These are phyloP conservation scores for Gymnocephalus cernua DNA, from an alignment of 2,113 vertebrate genomes.

Conservation along the genomic window DNA sequence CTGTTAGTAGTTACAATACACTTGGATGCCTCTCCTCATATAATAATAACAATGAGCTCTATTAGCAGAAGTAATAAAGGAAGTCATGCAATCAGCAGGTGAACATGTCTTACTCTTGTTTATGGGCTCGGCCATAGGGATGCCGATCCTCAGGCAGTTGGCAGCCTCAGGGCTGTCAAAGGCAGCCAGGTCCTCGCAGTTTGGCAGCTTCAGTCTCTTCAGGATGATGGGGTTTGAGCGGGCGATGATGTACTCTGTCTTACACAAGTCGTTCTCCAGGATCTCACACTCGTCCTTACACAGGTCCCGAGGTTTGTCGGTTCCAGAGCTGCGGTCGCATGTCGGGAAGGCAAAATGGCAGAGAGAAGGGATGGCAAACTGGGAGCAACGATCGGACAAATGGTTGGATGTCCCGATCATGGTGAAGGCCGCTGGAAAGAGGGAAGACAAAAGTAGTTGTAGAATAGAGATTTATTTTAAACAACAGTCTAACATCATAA, in stretches of 20 bases:
- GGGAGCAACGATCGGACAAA: slow-evolving; percentile 96
- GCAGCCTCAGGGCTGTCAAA: slow-evolving; percentile 91
- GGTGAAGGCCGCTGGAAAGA: slow-evolving; percentile 94
- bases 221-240: slow-evolving; percentile 97
- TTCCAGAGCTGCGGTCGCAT: slow-evolving; percentile 90
- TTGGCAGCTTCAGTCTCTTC: slow-evolving; percentile 96
- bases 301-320: slow-evolving; percentile 94
- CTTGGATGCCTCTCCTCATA: neutral
- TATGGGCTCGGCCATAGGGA: slow-evolving; percentile 96
- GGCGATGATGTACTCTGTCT: slow-evolving; percentile 98
- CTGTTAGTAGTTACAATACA: neutral
- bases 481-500: neutral
- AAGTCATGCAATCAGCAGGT: neutral
- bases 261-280: slow-evolving; percentile 97
- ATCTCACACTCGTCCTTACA: slow-evolving; percentile 98
- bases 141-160: slow-evolving; percentile 96
- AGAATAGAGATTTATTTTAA: neutral
- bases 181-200: slow-evolving; percentile 96
- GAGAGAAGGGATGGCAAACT: slow-evolving; percentile 97
- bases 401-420: slow-evolving; percentile 99
- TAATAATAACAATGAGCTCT: neutral
- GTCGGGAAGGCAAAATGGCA: slow-evolving; percentile 99
- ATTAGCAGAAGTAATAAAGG: neutral
- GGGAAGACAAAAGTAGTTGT: neutral
- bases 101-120: slow-evolving; percentile 91